These are phyloP conservation scores for Epicampocera succincta DNA, from an alignment of 2,888 invertebrate species.

Conservation along the genomic window DNA sequence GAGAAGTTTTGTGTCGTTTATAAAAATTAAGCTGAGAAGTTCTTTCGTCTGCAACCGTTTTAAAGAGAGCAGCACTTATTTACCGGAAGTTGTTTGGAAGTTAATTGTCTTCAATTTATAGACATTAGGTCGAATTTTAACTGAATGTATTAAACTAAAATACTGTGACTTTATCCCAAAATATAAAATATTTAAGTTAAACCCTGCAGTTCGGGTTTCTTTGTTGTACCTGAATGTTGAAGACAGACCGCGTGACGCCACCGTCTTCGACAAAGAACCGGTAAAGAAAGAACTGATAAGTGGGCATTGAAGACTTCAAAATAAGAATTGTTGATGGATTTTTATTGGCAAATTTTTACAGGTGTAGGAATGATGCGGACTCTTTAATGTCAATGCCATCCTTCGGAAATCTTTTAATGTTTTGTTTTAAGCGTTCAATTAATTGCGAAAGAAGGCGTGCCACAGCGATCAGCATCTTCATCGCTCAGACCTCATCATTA, in stretches of 20 bases:
- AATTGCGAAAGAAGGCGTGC: constrained; percentile 71
- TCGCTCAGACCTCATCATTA: constrained; percentile 70
- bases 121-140: no score
- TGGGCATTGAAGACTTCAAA: constrained; percentile 32
- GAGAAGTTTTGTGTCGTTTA: no score
- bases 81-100: no score
- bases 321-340: constrained; percentile 10
- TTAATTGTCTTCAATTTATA: no score
- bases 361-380: constrained; percentile 47
- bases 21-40: no score
- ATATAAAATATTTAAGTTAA: no score
- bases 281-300: constrained; percentile 41
- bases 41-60: no score
- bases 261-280: not conserved
- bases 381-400: constrained; percentile 23
- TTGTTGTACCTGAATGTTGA: not conserved
- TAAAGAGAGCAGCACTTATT: no score
- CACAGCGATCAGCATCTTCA: constrained; percentile 72
- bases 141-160: no score
- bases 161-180: no score
- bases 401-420: constrained; percentile 19
- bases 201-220: no score
- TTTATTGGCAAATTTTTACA: constrained; percentile 26
- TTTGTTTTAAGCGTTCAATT: constrained; percentile 57
- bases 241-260: constrained; percentile 64